Evolutionary conservation across 1,140 invertebrate species (phyloP), one percentile per base, ranked within the genome.

Genomic region (Octopus bimaculoides): DNA sequence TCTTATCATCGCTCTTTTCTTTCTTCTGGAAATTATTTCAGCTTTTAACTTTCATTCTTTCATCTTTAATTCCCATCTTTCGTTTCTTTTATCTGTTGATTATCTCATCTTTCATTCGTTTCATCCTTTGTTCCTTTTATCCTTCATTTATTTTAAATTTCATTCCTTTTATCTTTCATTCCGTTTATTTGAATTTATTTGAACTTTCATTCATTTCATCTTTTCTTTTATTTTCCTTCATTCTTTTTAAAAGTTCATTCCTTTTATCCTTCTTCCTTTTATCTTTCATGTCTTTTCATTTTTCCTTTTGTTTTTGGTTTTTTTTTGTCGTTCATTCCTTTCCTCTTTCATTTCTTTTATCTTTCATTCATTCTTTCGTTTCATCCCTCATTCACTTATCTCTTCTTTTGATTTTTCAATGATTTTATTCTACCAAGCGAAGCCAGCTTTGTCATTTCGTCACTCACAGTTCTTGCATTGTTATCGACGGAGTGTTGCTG

Each of bases 231-330:
- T 52, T 41, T 78, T 26, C 41, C 78, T 69, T 52, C 41, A 5
- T 78, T 52, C 1, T 9, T 69, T 56, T 61, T 56, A 1, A 53
- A 55, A 5, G 6, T 41, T 79, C 78, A 69, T 66, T 71, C 66
- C 52, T 52, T 79, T 61, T 71, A 12, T 79, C 61, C 52, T 66
- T 79, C 61, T 71, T 61, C 52, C 78, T 7, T 53, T 73, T 20
- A 10, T 17, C 52, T 10, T 14, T 61, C 56, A 7, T 20, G 6
- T 61, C 52, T 53, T 56, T 26, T 55, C 53, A 26, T 20, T 77
- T 5, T 52, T 52, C 26, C 52, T 71, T 71, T 69, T 52, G 61
- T 71, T 77, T 8, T 75, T 74, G 9, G 8, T 52, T 2, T 69
- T 77, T 41, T 76, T 54, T 69, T 75, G 41, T 77, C 61, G 0